These are phyloP conservation scores for Zygaena filipendulae DNA, from an alignment of 2,888 invertebrate species.

Conservation along the genomic window DNA sequence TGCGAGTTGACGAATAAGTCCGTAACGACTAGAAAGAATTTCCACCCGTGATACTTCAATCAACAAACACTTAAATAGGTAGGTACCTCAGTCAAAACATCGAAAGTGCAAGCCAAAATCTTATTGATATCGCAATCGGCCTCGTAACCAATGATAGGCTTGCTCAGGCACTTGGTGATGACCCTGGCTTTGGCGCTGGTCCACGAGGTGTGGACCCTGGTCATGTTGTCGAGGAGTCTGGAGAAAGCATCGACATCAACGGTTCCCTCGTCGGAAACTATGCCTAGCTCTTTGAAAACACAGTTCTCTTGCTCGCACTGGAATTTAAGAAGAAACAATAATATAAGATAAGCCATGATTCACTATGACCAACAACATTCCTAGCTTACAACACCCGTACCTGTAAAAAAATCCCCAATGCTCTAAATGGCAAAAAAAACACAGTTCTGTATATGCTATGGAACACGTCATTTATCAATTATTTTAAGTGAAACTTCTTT, in stretches of 20 bases:
- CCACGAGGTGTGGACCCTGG: constrained; percentile 32
- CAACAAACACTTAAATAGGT: too few species aligned
- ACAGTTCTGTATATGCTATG: too few species aligned
- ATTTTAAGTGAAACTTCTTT: too few species aligned
- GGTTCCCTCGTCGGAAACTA: constrained; percentile 26
- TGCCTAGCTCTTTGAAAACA: constrained; percentile 37
- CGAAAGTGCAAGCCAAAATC: constrained; percentile 42
- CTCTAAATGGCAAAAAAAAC: too few species aligned
- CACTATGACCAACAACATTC: too few species aligned
- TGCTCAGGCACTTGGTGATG: constrained; percentile 37
- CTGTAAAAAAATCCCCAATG: too few species aligned
- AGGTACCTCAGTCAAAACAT: constrained; percentile 46
- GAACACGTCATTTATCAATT: too few species aligned
- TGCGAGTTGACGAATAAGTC: too few species aligned
- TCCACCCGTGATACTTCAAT: too few species aligned
- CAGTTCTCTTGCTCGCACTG: constrained; percentile 48
- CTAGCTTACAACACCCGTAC: too few species aligned
- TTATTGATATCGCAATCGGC: constrained; percentile 44
- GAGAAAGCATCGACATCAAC: constrained; percentile 35
- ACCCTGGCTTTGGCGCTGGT: constrained; percentile 39
- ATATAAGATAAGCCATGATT: too few species aligned
- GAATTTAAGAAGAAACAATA: constrained; percentile 7
- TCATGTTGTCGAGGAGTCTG: constrained; percentile 40
- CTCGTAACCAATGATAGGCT: constrained; percentile 25
- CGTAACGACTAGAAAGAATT: too few species aligned